phyloP scores from a whole-genome alignment of 1,140 invertebrate species.

The Procambarus clarkii region DNA sequence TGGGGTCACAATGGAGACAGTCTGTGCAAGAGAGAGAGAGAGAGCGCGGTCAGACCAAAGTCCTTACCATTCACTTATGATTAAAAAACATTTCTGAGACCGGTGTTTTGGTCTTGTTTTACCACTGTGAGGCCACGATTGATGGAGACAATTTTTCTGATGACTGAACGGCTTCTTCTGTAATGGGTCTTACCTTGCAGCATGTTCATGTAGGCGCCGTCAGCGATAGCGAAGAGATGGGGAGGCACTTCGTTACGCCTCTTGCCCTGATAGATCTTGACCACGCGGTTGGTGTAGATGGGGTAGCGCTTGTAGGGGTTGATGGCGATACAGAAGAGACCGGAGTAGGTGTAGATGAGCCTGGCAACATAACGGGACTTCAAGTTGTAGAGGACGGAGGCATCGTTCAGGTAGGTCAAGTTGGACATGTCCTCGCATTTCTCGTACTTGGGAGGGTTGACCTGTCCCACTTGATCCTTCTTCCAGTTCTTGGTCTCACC shows the following conservation, averaged over 20 bases:
- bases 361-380: neutral
- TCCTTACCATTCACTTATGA: neutral
- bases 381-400: neutral
- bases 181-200: conserved; percentile 76
- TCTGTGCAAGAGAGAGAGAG: no score
- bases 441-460: conserved; percentile 21
- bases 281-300: conserved; percentile 64
- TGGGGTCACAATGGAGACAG: no score
- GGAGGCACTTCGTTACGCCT: conserved; percentile 82
- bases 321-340: conserved; percentile 12
- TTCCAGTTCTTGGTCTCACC: conserved; percentile 40
- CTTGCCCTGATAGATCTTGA: conserved; percentile 68
- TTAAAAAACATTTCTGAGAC: neutral
- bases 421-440: conserved; percentile 9
- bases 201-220: conserved; percentile 63
- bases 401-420: neutral
- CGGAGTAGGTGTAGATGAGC: conserved; percentile 10
- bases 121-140: neutral
- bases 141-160: neutral
- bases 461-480: conserved; percentile 1
- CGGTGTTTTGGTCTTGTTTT: neutral
- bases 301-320: conserved; percentile 30
- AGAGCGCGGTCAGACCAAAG: neutral
- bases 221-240: conserved; percentile 79
- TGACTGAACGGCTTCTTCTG: no score